Percentiles rank a stretch among this genome's conserved stretches.
Evolutionary conservation across 2,113 vertebrate genomes (phyloP).

Genomic region (Hippocampus barbouri): DNA sequence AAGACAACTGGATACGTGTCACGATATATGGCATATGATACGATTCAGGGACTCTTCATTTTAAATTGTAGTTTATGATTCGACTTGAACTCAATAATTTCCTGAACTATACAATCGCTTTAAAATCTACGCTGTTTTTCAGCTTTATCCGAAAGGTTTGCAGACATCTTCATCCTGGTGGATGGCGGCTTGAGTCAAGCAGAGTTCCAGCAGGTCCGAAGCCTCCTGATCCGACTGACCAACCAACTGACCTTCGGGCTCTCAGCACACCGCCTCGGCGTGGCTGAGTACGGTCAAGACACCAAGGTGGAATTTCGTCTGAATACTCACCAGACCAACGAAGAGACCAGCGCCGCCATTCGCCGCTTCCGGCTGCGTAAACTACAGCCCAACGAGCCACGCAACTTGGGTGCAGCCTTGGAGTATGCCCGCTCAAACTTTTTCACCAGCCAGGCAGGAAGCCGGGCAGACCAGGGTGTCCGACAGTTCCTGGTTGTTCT

Average conservation of each 20-base stretch:
- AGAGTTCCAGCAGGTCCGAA: conserved; percentile 56
- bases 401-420: conserved; percentile 63
- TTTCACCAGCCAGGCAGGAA: conserved; percentile 64
- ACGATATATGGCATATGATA: too few species aligned
- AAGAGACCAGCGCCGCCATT: conserved; percentile 44
- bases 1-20: too few species aligned
- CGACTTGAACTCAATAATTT: too few species aligned
- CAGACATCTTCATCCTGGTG: conserved; percentile 80
- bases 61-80: too few species aligned
- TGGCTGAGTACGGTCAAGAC: conserved; percentile 72
- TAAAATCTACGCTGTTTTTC: conserved; percentile 27
- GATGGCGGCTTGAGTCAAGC: conserved; percentile 58
- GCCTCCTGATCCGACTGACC: conserved; percentile 47
- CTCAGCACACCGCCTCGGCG: conserved; percentile 67
- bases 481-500: conserved; percentile 73
- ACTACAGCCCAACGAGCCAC: conserved; percentile 31
- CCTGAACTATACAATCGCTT: background rate
- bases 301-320: conserved; percentile 72
- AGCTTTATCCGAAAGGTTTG: conserved; percentile 67
- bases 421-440: conserved; percentile 55
- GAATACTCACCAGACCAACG: conserved; percentile 58
- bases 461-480: conserved; percentile 62
- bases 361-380: conserved; percentile 28
- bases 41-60: too few species aligned
- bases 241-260: conserved; percentile 66